A percentile compares a stretch with the other conserved stretches of the same genome.
Conservation (phyloP, 1,140 invertebrate genomes). For the Ostrea edulis region DNA sequence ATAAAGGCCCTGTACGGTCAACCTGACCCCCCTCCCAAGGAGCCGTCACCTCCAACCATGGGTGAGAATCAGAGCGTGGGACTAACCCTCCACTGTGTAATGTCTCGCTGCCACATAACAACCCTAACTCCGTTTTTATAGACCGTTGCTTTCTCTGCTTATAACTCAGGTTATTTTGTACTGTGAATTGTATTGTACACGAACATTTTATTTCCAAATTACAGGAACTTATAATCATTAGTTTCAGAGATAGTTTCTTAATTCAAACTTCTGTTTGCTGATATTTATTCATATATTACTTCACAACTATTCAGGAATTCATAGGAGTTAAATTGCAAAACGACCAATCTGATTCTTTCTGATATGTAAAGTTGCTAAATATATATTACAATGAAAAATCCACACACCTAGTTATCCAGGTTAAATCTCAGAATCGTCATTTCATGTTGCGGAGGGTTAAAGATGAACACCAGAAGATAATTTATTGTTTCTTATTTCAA, state of each 20-base stretch:
- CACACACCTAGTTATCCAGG: no score
- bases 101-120: not conserved
- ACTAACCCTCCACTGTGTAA: constrained; percentile 23
- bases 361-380: no score
- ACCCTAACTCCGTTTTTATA: not conserved
- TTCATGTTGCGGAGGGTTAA: no score
- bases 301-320: no score
- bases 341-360: no score
- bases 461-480: no score
- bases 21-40: constrained; percentile 58
- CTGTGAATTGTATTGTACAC: not conserved
- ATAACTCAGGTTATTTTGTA: not conserved
- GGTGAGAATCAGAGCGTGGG: constrained; percentile 40
- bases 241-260: not conserved
- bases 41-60: constrained; percentile 46
- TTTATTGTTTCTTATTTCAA: no score
- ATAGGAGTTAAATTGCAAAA: no score
- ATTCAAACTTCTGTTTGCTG: not conserved
- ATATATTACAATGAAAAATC: no score
- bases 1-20: constrained; percentile 66
- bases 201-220: constrained; percentile 13
- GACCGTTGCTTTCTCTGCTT: not conserved
- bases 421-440: no score
- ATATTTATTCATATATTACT: no score
- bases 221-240: not conserved